Conservation (phyloP, 2,888 invertebrate genomes). For the Vesta saturnalis region DNA sequence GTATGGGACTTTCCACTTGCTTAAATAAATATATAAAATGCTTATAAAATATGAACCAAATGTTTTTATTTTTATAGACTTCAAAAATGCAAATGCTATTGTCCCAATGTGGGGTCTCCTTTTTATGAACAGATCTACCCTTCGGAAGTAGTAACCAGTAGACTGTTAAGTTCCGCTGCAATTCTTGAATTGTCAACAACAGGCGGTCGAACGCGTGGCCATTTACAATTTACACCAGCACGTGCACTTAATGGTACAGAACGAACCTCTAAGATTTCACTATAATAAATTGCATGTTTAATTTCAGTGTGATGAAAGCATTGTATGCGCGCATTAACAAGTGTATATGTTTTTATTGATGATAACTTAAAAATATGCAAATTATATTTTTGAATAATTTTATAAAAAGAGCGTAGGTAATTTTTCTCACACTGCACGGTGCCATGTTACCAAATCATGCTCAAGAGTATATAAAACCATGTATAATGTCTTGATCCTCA, state of each 20-base stretch:
- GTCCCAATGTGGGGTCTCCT: conserved; percentile 2
- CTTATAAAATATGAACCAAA: conserved; percentile 14
- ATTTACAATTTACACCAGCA: conserved; percentile 24
- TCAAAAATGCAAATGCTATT: conserved; percentile 9
- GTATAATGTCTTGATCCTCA: no score
- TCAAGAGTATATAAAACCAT: not conserved
- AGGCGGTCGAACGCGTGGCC: conserved; percentile 31
- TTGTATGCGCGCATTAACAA: not conserved
- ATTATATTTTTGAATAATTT: not conserved
- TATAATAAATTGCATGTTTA: conserved; percentile 25
- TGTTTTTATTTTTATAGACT: conserved; percentile 16
- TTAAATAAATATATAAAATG: not conserved
- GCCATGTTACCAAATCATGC: not conserved
- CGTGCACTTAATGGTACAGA: conserved; percentile 35
- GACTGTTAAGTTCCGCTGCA: conserved; percentile 32
- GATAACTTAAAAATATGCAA: not conserved
- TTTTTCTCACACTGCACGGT: not conserved
- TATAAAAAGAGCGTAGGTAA: not conserved
- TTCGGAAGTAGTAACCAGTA: conserved; percentile 30
- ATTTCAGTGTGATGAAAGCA: not conserved
- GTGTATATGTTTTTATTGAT: not conserved
- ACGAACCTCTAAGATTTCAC: conserved; percentile 24
- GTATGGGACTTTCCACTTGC: not conserved
- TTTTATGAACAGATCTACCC: conserved; percentile 3
- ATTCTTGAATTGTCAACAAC: conserved; percentile 28